Percentiles rank a stretch among this genome's conserved stretches.
Evolutionary conservation across 2,888 invertebrate species (phyloP).

Genomic region (Microctonus aethiopoides): DNA sequence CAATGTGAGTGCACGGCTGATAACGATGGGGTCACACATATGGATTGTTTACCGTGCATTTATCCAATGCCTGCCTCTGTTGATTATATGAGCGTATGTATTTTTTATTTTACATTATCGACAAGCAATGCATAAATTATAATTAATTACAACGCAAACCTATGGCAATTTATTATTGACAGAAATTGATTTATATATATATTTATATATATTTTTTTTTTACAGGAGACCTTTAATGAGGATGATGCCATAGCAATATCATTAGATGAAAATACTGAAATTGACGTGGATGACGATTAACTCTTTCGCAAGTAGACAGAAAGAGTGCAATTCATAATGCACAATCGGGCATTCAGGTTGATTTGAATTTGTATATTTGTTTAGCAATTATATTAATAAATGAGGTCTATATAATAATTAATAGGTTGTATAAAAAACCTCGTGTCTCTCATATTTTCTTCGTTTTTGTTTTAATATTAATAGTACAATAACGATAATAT

Average conservation of each 20-base stretch:
- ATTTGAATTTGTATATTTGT: constrained; percentile 25
- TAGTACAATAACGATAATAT: constrained; percentile 32
- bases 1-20: constrained; percentile 78
- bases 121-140: neutral
- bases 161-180: neutral
- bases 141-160: neutral
- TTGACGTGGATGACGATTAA: constrained; percentile 52
- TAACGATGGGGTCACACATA: constrained; percentile 74
- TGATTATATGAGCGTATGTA: constrained; percentile 68
- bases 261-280: constrained; percentile 56
- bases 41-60: constrained; percentile 75
- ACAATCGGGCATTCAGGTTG: neutral
- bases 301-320: neutral
- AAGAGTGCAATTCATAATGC: neutral
- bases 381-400: constrained; percentile 20
- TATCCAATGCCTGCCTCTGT: constrained; percentile 68
- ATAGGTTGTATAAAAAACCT: constrained; percentile 28
- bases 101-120: constrained; percentile 7
- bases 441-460: constrained; percentile 1
- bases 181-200: constrained; percentile 4
- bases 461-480: constrained; percentile 24
- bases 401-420: constrained; percentile 16
- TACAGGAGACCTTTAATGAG: constrained; percentile 60
- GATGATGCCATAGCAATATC: constrained; percentile 47
- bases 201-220: no score